Evolutionary conservation across 2,113 vertebrate species (phyloP).

Genomic region (Neofelis nebulosa): DNA sequence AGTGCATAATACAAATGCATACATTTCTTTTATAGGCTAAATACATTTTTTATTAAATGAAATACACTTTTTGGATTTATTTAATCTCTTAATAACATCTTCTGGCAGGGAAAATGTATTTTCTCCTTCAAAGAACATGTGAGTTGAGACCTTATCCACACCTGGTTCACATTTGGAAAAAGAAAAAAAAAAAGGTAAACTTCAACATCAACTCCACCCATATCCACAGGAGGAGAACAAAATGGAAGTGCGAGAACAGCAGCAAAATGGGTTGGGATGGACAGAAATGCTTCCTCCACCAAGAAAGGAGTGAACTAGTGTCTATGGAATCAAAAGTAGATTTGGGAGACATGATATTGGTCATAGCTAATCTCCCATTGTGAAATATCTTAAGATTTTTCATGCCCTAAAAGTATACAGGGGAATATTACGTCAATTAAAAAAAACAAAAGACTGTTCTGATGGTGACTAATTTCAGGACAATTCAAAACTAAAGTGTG

Average conservation of each 20-base stretch:
- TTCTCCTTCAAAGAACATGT: conserved; percentile 36
- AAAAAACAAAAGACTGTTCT: not conserved
- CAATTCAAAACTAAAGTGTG: not conserved
- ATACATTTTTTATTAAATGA: conserved; percentile 47
- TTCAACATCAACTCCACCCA: not conserved
- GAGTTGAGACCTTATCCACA: conserved; percentile 17
- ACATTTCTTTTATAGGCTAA: conserved; percentile 30
- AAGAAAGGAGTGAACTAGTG: not conserved
- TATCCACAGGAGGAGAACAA: not conserved
- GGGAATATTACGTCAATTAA: not conserved
- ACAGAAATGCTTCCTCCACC: not conserved
- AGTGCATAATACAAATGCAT: not conserved
- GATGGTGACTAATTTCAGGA: not conserved
- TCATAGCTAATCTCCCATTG: not conserved
- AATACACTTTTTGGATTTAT: conserved; percentile 22
- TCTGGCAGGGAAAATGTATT: conserved; percentile 33
- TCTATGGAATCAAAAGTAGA: not conserved
- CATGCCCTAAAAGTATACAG: not conserved
- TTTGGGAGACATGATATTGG: not conserved
- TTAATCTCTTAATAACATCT: conserved; percentile 55
- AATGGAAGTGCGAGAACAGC: not conserved
- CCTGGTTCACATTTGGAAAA: not conserved
- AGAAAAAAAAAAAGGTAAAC: not conserved
- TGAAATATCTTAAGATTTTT: not conserved
- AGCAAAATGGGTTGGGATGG: not conserved